These are phyloP conservation scores for Malthinus seriepunctatus DNA, from an alignment of 2,888 invertebrate species.

Conservation along the genomic window DNA sequence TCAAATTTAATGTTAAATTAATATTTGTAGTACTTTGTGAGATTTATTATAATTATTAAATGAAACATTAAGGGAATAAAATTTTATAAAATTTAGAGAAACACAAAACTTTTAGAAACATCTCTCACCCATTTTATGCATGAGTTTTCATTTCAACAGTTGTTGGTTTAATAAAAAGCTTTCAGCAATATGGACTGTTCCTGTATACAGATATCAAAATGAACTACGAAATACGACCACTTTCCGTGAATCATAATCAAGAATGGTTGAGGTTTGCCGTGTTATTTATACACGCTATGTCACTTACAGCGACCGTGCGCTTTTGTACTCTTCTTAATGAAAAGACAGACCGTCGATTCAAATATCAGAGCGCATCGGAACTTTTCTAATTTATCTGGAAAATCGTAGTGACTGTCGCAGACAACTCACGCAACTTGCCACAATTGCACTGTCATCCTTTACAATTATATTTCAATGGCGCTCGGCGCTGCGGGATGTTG, in stretches of 20 bases:
- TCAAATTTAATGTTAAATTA: too few relatives aligned
- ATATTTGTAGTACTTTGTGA: too few relatives aligned
- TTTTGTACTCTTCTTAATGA: constrained; percentile 39
- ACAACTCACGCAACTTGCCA: constrained; percentile 32
- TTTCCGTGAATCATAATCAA: constrained; percentile 31
- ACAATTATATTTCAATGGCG: constrained; percentile 24
- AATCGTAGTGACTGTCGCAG: constrained; percentile 33
- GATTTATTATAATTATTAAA: too few relatives aligned
- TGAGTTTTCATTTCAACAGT: constrained; percentile 10
- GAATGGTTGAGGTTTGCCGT: constrained; percentile 19
- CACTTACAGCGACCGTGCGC: constrained; percentile 33
- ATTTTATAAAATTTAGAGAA: too few relatives aligned
- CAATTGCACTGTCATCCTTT: constrained; percentile 34
- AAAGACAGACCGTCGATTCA: constrained; percentile 32
- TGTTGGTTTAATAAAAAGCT: constrained; percentile 28
- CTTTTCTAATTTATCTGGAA: constrained; percentile 40
- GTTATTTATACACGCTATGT: constrained; percentile 31
- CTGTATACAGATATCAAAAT: constrained; percentile 22
- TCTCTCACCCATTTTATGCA: neutral
- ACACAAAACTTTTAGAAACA: too few relatives aligned
- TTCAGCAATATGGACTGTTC: constrained; percentile 26
- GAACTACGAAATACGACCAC: constrained; percentile 26
- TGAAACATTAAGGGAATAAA: too few relatives aligned
- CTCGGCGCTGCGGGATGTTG: constrained; percentile 21
- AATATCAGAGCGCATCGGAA: constrained; percentile 34